Base-by-base conservation (phyloP, 2,888 invertebrate species). In the Leucophora obtusa region DNA sequence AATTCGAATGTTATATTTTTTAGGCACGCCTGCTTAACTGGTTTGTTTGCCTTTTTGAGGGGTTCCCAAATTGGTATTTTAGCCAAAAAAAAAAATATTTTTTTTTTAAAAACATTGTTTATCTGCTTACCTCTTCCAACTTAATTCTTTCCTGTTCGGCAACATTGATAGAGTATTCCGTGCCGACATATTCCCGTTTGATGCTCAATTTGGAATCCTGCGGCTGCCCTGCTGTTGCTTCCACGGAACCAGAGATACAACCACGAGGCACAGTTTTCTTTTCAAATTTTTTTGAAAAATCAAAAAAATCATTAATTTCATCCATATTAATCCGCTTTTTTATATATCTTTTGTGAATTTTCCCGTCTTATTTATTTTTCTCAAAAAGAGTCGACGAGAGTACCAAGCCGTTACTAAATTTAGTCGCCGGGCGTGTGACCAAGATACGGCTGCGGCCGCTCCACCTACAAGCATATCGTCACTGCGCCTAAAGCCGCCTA, bases 231-330 rank as follows among this genome's bases (percentile, higher is more conserved):
- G 79, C 79, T 14, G 83, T 83, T 0, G 81, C 70, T 2, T 60
- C 62, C 0, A 80, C 54, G 17, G 86, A 82, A 0, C 85, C 83
- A 7, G 85, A 85, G 0, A 88, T 70, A 17, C 82, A 85, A 1
- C 89, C 88, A 5, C 73, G 74, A 0, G 85, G 85, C 0, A 85
- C 84, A 0, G 79, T 58, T 6, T 83, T 80, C 7, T 89, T 85
- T 17, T 84, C 84, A 54, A 88, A 89, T 0, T 88, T 86, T 73
- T 90, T 90, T 0, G 89, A 87, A 69, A 89, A 88, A 71, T 90
- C 88, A 38, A 89, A 90, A 73, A 90, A 90, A 56, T 87, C 86
- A 71, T 86, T 84, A 2, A 89, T 74, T 28, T 89, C 88, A 62
- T 90, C 89, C 90, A 89, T 89, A 3, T 68, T 43, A 33, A 7